Conservation (phyloP, 1,140 invertebrate species). For the Drosophila ambigua region DNA sequence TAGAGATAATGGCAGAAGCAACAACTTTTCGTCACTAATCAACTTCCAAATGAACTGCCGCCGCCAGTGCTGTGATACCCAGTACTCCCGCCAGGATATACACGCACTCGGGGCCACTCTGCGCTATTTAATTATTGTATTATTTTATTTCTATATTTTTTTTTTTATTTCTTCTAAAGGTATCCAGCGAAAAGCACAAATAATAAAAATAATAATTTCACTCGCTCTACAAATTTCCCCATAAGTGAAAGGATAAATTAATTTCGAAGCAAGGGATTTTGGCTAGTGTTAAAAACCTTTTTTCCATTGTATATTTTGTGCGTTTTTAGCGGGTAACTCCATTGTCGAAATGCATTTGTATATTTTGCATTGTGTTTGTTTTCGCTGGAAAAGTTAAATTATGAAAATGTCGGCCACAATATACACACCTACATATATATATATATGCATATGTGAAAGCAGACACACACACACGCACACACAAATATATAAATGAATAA, state of each 20-base stretch:
- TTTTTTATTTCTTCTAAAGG: too few relatives aligned
- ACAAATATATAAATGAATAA: slow-evolving; percentile 68
- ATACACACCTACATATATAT: slow-evolving; percentile 1
- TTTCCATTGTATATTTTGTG: too few relatives aligned
- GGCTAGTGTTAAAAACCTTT: too few relatives aligned
- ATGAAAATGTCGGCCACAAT: slow-evolving; percentile 70
- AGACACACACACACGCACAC: slow-evolving; percentile 7
- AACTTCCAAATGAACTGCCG: slow-evolving; percentile 57
- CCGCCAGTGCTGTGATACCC: background rate
- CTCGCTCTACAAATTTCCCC: too few relatives aligned
- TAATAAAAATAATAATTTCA: too few relatives aligned
- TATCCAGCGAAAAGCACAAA: too few relatives aligned
- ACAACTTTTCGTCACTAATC: slow-evolving; percentile 50
- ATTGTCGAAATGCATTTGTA: too few relatives aligned
- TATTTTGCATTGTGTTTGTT: background rate
- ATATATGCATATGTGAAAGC: slow-evolving; percentile 18
- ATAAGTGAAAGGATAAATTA: too few relatives aligned
- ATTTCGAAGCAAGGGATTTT: too few relatives aligned
- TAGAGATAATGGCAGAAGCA: slow-evolving; percentile 26
- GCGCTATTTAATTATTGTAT: slow-evolving; percentile 5
- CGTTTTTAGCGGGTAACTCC: too few relatives aligned
- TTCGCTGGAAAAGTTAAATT: slow-evolving; percentile 67
- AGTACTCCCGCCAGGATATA: too few relatives aligned
- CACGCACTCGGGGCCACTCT: slow-evolving; percentile 4
- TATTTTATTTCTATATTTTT: background rate